Evolutionary conservation across 2,113 vertebrate species (phyloP), one percentile per base, ranked within the genome.

Genomic region (Charadrius vociferus): DNA sequence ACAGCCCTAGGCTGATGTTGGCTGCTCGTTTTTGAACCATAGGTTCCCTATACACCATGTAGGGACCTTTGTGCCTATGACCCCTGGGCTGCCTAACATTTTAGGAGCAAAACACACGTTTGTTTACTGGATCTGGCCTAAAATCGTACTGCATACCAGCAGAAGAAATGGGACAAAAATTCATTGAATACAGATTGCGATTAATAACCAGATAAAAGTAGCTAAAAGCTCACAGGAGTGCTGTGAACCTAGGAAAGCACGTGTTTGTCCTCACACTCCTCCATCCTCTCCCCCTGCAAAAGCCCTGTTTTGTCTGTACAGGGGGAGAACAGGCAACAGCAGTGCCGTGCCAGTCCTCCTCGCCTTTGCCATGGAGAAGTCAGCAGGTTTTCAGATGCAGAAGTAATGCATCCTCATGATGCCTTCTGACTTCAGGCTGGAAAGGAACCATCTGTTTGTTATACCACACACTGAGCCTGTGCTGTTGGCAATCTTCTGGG

Each of bases 381-480:
- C 88, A 90, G 81, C 70, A 71, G 73, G 85, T 92, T 96, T 92
- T 74, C 88, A 95, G 74, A 47, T 52, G 7, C 0, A 4, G 58
- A 41, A 86, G 41, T 80, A 52, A 34, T 26, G 11, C 26, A 50
- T 39, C 81, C 81, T 79, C 41, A 61, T 8, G 17, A 14, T 71
- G 66, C 62, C 41, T 79, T 77, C 73, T 86, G 89, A 63, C 91
- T 90, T 36, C 66, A 26, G 94, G 92, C 88, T 92, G 90, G 90
- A 79, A 71, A 83, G 73, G 80, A 90, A 88, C 84, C 87, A 85
- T 88, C 62, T 71, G 53, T 72, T 94, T 93, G 62, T 52, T 90
- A 81, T 36, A 89, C 36, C 80, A 70, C 82, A 78, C 30, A 12
- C 85, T 85, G 87, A 94, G 89, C 68, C 71, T 23, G 47, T 75